phyloP scores from a whole-genome alignment of 2,113 vertebrate species.

The Macaca mulatta region DNA sequence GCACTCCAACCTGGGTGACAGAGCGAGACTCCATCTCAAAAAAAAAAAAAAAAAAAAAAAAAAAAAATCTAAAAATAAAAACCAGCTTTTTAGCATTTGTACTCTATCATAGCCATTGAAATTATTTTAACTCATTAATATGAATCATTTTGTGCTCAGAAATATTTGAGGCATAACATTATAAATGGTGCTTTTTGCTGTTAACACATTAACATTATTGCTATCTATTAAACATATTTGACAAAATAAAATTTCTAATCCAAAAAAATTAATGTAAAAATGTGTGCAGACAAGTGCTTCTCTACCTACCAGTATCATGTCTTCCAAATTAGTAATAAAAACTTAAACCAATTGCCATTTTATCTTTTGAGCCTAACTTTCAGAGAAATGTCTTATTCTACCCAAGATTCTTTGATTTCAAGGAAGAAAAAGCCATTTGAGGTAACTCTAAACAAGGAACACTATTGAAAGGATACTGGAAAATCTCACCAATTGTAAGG shows the following conservation, averaged over 20 bases:
- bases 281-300: neutral
- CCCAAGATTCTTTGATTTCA: neutral
- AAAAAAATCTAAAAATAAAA: neutral
- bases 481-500: neutral
- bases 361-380: neutral
- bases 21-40: too few species aligned
- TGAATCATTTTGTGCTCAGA: neutral
- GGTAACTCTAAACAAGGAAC: neutral
- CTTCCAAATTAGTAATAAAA: neutral
- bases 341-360: neutral
- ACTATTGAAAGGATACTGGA: neutral
- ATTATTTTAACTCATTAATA: slow-evolving; percentile 24
- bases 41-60: too few species aligned
- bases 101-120: neutral
- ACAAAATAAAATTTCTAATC: neutral
- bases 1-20: too few species aligned
- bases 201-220: neutral
- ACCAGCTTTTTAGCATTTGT: neutral
- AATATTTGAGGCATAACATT: neutral
- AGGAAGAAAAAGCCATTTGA: neutral
- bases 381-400: slow-evolving; percentile 14
- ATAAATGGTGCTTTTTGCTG: neutral
- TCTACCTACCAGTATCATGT: neutral
- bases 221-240: neutral
- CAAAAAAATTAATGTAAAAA: neutral